Evolutionary conservation across 2,888 invertebrate genomes (phyloP).

Genomic region (Nomada flava): DNA sequence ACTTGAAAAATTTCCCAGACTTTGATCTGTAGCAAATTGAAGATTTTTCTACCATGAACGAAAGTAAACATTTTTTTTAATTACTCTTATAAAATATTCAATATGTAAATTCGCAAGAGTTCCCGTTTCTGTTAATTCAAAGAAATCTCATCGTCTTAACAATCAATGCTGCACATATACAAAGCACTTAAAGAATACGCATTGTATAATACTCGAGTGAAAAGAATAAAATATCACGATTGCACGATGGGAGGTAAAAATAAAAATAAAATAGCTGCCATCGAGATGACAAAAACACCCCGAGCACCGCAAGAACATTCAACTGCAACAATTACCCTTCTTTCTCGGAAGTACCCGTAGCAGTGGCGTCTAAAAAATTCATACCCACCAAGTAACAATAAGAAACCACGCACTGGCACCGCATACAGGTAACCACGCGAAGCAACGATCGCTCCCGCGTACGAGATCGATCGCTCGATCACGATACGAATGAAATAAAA

Average conservation of each 20-base stretch:
- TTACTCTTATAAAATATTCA: not conserved
- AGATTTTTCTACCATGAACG: not conserved
- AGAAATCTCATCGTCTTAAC: not conserved
- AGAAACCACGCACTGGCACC: not conserved
- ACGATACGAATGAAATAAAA: constrained; percentile 53
- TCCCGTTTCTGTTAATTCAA: not conserved
- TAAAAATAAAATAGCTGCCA: not conserved
- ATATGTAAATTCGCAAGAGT: not conserved
- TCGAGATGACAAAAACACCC: too few species aligned
- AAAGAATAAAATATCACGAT: not conserved
- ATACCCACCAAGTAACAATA: not conserved
- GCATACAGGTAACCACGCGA: not conserved
- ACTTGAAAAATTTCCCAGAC: not conserved
- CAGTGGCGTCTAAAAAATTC: constrained; percentile 4
- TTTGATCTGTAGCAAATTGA: not conserved
- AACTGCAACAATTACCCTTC: constrained; percentile 1
- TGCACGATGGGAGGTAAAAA: too few species aligned
- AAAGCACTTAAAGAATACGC: too few species aligned
- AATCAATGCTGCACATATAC: too few species aligned
- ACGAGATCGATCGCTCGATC: constrained; percentile 23
- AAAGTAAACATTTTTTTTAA: not conserved
- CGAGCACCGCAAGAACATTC: not conserved
- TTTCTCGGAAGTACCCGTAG: not conserved
- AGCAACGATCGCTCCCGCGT: constrained; percentile 8
- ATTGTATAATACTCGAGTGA: too few species aligned